Conservation (phyloP, 2,113 vertebrate genomes). For the Odocoileus virginianus region DNA sequence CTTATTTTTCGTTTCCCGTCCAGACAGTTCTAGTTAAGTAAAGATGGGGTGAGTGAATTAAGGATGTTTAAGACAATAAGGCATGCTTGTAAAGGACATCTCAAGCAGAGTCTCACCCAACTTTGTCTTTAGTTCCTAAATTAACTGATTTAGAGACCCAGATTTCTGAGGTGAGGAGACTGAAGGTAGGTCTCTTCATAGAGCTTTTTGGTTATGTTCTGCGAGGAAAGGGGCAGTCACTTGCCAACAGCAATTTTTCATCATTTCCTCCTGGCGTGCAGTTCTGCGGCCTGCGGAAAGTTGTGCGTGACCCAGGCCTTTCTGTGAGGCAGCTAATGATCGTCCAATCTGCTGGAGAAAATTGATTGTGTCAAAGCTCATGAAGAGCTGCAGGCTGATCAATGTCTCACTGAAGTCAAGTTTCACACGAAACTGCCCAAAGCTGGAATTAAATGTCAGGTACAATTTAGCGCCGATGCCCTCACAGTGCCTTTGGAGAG, state of each 20-base stretch:
- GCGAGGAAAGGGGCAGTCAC: background rate
- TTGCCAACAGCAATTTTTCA: conserved; percentile 49
- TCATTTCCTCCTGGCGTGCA: conserved; percentile 21
- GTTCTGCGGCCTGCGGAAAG: conserved; percentile 54
- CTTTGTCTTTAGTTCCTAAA: background rate
- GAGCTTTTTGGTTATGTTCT: background rate
- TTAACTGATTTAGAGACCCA: background rate
- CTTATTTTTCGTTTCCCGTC: background rate
- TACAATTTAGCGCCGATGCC: conserved; percentile 75
- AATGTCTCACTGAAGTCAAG: conserved; percentile 67
- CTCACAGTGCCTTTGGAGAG: conserved; percentile 66
- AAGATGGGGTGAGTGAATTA: background rate
- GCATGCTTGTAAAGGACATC: background rate
- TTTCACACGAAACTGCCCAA: conserved; percentile 62
- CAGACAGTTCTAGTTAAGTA: background rate
- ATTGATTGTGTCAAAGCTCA: conserved; percentile 74
- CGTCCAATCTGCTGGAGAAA: conserved; percentile 61
- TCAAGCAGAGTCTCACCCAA: background rate
- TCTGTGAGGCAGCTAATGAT: conserved; percentile 66
- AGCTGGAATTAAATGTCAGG: conserved; percentile 73
- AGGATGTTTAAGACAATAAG: background rate
- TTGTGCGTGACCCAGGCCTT: conserved; percentile 36
- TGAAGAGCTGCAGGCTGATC: conserved; percentile 69
- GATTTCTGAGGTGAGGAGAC: background rate
- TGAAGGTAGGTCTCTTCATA: conserved; percentile 18